Evolutionary conservation across 2,797 vertebrate genomes (phyloP).

Genomic region (Etheostoma nigrum): DNA sequence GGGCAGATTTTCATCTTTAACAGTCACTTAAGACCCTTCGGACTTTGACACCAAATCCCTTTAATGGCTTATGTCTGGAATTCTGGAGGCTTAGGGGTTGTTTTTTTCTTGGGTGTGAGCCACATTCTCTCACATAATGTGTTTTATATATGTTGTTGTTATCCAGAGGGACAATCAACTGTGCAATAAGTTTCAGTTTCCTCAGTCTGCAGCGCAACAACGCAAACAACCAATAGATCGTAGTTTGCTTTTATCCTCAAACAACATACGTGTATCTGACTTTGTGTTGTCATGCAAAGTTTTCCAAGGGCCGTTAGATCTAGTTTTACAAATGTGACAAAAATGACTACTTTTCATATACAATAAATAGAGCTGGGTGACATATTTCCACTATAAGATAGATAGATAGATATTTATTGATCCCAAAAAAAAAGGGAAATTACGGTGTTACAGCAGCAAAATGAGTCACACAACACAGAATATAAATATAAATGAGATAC

Average conservation of each 20-base stretch:
- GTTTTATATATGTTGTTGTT: background rate
- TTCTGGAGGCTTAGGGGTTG: slow-evolving; percentile 60
- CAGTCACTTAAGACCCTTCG: slow-evolving; percentile 63
- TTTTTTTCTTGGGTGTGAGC: slow-evolving; percentile 16
- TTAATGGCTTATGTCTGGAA: slow-evolving; percentile 77
- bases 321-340: too few relatives aligned
- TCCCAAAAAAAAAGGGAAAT: too few relatives aligned
- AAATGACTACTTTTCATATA: too few relatives aligned
- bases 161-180: background rate
- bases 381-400: too few relatives aligned
- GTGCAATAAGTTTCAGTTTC: background rate
- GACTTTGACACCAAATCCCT: slow-evolving; percentile 82
- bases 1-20: slow-evolving; percentile 46
- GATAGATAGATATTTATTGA: too few relatives aligned
- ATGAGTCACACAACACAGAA: too few relatives aligned
- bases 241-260: background rate
- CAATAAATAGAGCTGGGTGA: too few relatives aligned
- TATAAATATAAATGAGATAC: too few relatives aligned
- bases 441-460: too few relatives aligned
- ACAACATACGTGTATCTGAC: background rate
- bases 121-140: background rate
- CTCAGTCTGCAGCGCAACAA: background rate
- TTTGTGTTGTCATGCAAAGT: background rate
- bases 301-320: too few relatives aligned
- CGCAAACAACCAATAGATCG: background rate